These are phyloP conservation scores for Girardinus metallicus DNA, from an alignment of 2,797 vertebrate genomes.

Conservation along the genomic window DNA sequence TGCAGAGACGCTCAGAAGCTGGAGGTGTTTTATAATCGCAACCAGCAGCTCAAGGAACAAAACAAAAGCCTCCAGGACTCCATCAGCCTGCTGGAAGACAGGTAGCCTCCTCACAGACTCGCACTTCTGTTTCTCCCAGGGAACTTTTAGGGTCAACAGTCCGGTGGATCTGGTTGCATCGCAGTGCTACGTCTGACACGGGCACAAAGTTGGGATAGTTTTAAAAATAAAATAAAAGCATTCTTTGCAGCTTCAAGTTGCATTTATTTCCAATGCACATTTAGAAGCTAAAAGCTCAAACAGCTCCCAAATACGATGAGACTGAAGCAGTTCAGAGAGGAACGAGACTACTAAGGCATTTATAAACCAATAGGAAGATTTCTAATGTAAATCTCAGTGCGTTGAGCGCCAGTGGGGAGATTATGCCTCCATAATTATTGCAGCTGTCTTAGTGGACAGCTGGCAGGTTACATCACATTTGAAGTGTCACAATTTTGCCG, in stretches of 20 bases:
- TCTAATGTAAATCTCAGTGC: too few species aligned
- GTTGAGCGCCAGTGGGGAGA: too few species aligned
- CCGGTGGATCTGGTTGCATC: neutral
- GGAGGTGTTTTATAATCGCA: conserved; percentile 91
- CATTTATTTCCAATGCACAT: neutral
- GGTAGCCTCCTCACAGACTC: conserved; percentile 68
- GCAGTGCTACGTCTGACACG: neutral
- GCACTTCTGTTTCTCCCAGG: neutral
- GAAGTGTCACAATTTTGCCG: neutral
- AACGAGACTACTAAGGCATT: too few species aligned
- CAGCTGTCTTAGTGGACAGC: too few species aligned
- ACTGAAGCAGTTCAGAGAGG: neutral
- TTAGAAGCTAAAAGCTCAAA: neutral
- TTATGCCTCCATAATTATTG: neutral
- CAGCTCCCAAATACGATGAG: too few species aligned
- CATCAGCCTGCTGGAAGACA: conserved; percentile 88
- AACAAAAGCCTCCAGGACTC: conserved; percentile 90
- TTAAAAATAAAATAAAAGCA: neutral
- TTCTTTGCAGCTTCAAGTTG: neutral
- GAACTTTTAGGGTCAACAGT: neutral
- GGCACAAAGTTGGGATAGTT: neutral
- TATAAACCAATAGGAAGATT: too few species aligned
- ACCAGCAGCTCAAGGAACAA: conserved; percentile 92
- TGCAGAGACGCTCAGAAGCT: conserved; percentile 93
- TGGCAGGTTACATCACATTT: neutral